phyloP scores from a whole-genome alignment of 2,888 invertebrate species.

The Eubasilissa splendida region DNA sequence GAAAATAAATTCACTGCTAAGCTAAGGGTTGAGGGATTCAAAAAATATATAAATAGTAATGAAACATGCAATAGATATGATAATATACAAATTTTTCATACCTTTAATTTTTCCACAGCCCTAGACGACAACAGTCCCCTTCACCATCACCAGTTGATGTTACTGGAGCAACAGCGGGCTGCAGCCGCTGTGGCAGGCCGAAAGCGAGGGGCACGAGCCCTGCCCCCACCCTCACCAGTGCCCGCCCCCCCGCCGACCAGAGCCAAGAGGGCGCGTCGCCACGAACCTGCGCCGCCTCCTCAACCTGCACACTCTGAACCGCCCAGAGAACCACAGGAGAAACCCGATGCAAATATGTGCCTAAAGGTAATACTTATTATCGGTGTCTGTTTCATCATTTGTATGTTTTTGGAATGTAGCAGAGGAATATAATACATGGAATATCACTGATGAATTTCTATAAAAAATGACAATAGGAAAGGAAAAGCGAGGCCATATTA shows the following conservation, averaged over 20 bases:
- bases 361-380: slow-evolving; percentile 73
- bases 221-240: slow-evolving; percentile 62
- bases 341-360: slow-evolving; percentile 90
- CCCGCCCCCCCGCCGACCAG: slow-evolving; percentile 56
- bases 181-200: slow-evolving; percentile 64
- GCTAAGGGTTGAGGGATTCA: no score
- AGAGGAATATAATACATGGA: no score
- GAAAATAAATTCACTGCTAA: no score
- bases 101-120: slow-evolving; percentile 60
- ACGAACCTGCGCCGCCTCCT: slow-evolving; percentile 68
- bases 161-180: slow-evolving; percentile 73
- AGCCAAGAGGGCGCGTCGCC: slow-evolving; percentile 61
- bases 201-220: slow-evolving; percentile 59
- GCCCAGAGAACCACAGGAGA: slow-evolving; percentile 80
- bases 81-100: slow-evolving; percentile 2
- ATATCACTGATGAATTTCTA: no score
- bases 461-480: no score
- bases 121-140: slow-evolving; percentile 71
- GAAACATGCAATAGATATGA: no score
- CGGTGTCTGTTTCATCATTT: background rate
- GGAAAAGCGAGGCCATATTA: no score
- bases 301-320: slow-evolving; percentile 67
- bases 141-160: slow-evolving; percentile 74
- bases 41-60: no score
- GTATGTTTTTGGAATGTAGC: no score